phyloP scores from a whole-genome alignment of 2,797 vertebrate species.

The Rhabdomys pumilio region DNA sequence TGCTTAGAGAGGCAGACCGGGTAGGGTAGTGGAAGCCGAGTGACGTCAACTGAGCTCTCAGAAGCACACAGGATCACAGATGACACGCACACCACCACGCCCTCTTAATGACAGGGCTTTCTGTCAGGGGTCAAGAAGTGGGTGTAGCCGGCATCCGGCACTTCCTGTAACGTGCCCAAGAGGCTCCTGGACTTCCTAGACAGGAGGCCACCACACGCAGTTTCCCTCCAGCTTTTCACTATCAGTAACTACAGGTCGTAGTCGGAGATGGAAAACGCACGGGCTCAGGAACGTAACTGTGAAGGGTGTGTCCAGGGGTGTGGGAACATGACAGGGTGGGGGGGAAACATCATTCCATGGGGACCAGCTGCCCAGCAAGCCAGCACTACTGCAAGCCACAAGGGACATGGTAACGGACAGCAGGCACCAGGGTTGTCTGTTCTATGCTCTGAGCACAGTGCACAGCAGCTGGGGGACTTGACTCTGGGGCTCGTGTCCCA shows the following conservation, averaged over 20 bases:
- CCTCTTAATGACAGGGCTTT: not conserved
- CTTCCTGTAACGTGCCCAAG: not conserved
- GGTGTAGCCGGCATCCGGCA: fast-evolving
- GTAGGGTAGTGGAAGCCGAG: fast-evolving
- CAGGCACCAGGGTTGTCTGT: not conserved
- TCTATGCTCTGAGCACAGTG: too few relatives aligned
- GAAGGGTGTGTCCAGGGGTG: too few relatives aligned
- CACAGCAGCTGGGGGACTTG: not conserved
- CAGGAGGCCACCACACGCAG: not conserved
- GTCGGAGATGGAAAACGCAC: not conserved
- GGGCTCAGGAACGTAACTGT: not conserved
- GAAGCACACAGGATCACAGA: not conserved
- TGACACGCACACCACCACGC: too few relatives aligned
- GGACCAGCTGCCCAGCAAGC: not conserved
- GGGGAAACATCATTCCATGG: not conserved
- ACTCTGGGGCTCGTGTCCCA: too few relatives aligned
- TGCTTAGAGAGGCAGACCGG: not conserved
- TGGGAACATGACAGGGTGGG: fast-evolving
- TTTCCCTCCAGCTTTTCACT: not conserved
- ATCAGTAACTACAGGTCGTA: not conserved
- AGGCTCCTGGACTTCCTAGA: not conserved
- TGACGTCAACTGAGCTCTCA: not conserved
- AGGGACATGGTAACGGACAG: not conserved
- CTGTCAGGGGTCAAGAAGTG: not conserved
- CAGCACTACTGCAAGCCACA: not conserved